Base-by-base conservation (phyloP, 2,113 vertebrate species). In the Empidonax traillii region DNA sequence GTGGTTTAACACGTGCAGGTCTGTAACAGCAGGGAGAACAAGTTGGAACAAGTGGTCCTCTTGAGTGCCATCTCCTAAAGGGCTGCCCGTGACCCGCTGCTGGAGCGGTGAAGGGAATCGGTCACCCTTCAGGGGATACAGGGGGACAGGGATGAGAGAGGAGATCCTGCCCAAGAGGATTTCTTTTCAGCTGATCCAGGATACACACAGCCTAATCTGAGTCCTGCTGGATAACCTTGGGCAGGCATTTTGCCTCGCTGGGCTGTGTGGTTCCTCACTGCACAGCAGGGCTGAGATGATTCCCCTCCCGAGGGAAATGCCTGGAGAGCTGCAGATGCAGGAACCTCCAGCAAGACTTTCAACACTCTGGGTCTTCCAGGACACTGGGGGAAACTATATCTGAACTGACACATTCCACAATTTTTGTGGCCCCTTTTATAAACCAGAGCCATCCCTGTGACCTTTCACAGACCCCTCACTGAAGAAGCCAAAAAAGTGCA, bases 101-200 rank as follows among this genome's bases (percentile, higher is more conserved):
- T 10, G 41, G n/a, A 52, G 28, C 12, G 25, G 25, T 24, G 43
- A 20, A 21, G 23, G 35, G 71, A 35, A 46, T 33, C 13, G 0
- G 2, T 24, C 44, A 44, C 73, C 73, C 20, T n/a, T 15, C 27
- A 12, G n/a, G 56, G 79, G 56, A 37, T 17, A 5, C 1, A 24
- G 55, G 69, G 0, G 1, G 56, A 49, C 33, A 46, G 31, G 88
- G 94, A 46, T 1, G 7, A 61, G 76, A n/a, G 63, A 47, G n/a
- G 55, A 69, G 72, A 49, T 80, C 63, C 73, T 41, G 76, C 6
- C 1, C 91, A 90, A 92, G 86, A 92, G 83, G 86, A 96, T 96
- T 96, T 94, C 10, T 76, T 39, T 87, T 41, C 83, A 47, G 72
- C 79, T 88, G 71, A 94, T 73, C 6, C 10, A 9, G 72, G 59